A percentile compares a stretch with the other conserved stretches of the same genome.
Conservation (phyloP, 2,113 vertebrate species). For the Brachyhypopomus occidentalis region DNA sequence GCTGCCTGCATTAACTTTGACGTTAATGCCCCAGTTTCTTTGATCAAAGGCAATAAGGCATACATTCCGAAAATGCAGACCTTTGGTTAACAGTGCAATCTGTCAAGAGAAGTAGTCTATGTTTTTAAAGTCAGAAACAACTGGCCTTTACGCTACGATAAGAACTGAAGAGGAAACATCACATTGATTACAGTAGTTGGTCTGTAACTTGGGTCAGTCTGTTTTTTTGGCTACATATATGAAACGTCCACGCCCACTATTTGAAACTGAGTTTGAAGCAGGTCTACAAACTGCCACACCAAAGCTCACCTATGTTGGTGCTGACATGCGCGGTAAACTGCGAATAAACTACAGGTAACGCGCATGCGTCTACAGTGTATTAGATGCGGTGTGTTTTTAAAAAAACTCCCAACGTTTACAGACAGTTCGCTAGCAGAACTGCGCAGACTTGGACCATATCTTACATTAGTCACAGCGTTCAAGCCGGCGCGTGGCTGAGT, state of each 20-base stretch:
- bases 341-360: conserved; percentile 54
- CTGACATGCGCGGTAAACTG: conserved; percentile 21
- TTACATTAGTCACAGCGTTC: not conserved
- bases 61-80: not conserved
- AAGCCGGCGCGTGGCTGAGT: conserved; percentile 50
- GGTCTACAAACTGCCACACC: not conserved
- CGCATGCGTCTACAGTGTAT: conserved; percentile 36
- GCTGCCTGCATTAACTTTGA: not conserved
- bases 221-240: not conserved
- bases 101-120: not conserved
- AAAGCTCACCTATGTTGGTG: conserved; percentile 12
- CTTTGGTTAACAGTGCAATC: not conserved
- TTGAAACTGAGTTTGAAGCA: no score
- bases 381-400: not conserved
- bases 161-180: no score
- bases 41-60: conserved; percentile 1
- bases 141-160: no score
- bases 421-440: no score
- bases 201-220: not conserved
- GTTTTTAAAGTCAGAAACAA: no score
- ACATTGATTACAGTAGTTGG: no score
- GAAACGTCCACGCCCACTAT: no score
- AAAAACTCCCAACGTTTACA: not conserved
- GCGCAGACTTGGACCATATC: no score
- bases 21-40: not conserved